Base-by-base conservation (phyloP, 23 tunicate species). In the Clavelina lepadiformis region DNA sequence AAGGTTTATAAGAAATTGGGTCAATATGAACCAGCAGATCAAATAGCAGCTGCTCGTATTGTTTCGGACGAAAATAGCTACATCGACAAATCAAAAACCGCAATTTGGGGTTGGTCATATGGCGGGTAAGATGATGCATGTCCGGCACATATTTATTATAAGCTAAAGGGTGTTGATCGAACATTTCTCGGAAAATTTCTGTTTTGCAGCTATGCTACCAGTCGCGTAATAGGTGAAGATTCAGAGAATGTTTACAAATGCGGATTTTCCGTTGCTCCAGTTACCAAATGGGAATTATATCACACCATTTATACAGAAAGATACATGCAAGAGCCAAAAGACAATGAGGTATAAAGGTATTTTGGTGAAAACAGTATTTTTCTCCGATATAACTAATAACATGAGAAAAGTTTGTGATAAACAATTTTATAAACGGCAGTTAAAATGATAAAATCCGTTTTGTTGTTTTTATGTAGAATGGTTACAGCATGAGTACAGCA, bases 21-120 rank as follows among this genome's bases (percentile, higher is more conserved):
- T 27, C 77, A 88, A 60, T 88, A 79, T 61, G 96, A 88, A 80
- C 96, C 96, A 30, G 45, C 68, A 3, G 96, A 88, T 44, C 96
- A 88, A 56, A 80, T 88, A n/a, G 82, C 50, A 44, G 96, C 96
- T 5, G 82, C 78, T 4, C 60, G 47, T 37, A 45, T 61, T 35
- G 21, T 83, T 13, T 56, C 72, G 19, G 27, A 68, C 20, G 67
- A 41, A 19, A 28, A 46, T n/a, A 35, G 22, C 35, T 88, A 37
- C 61, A 88, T 88, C 37, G 96, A 88, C 46, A 28, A 61, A 31
- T 8, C 36, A 2, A 68, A 73, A 25, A 79, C 63, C 1, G 96
- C 96, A 5, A 80, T 88, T 4, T 88, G 96, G 96, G 96, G 96
- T 25, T 38, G 87, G 65, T 88, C 96, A 2, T 88, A 88, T 51